Conservation (phyloP, 2,888 invertebrate genomes). For the Automeris io region DNA sequence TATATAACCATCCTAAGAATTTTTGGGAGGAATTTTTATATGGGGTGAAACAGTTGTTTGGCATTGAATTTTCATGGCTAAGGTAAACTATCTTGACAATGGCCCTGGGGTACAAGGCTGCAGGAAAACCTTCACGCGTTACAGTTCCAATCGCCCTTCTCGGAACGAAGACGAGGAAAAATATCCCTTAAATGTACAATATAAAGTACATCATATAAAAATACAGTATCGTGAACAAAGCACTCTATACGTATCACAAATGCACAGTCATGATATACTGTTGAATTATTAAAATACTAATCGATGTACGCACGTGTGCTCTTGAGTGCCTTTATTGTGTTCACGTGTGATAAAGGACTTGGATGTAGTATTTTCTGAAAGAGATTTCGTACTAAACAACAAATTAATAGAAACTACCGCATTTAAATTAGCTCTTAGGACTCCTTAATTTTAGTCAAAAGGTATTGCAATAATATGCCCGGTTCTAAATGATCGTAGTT, state of each 20-base stretch:
- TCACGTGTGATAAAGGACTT: not conserved
- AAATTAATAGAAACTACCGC: no score
- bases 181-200: slow-evolving; percentile 17
- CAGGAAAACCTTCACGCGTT: slow-evolving; percentile 32
- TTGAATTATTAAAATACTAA: slow-evolving; percentile 1
- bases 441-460: no score
- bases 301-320: not conserved
- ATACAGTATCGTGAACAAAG: not conserved
- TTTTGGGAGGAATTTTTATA: not conserved
- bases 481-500: no score
- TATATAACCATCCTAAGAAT: no score
- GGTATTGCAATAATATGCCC: no score
- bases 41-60: not conserved
- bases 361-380: no score
- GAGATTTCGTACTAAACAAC: no score
- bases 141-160: slow-evolving; percentile 13
- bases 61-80: slow-evolving; percentile 9
- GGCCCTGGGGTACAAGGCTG: slow-evolving; percentile 41
- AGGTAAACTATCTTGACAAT: slow-evolving; percentile 38
- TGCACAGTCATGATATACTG: not conserved
- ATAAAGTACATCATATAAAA: no score
- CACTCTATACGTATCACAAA: slow-evolving; percentile 4
- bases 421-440: no score
- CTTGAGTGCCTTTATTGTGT: not conserved
- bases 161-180: slow-evolving; percentile 17